Base-by-base conservation (phyloP, 2,113 vertebrate genomes). In the Vimba vimba region DNA sequence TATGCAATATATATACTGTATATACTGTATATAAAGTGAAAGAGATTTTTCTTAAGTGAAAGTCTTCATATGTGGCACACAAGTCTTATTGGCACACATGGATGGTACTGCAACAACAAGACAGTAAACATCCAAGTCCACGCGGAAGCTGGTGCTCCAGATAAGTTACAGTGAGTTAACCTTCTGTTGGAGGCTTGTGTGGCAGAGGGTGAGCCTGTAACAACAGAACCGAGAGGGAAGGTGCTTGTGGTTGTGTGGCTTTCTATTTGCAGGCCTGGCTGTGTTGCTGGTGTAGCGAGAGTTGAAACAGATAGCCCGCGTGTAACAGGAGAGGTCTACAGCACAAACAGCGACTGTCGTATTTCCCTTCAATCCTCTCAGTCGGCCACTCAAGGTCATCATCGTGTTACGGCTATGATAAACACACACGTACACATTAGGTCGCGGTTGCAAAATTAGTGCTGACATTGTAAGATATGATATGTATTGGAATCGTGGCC, bases 351-450 rank as follows among this genome's bases (percentile, higher is more conserved):
- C 43, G 68, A 68, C 87, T 79, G 79, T 73, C 82, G 82, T 88
- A 77, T 85, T 89, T 87, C 69, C 80, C 82, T 77, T 83, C 64
- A 47, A 66, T 66, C 62, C 27, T 88, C 52, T 71, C 71, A 57
- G 71, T 43, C 57, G 8, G 64, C 21, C 50, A 62, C 43, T 90
- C 85, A 92, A 91, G 90, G 90, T 92, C 89, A 79, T 85, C 73
- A 57, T 30, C 33, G 36, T 62, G 13, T 30, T 23, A 73, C 80
- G 43, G 52, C 77, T 33, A 57, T 73, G 27, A 87, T 39, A 66
- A 64, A 76, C 75, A 69, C 47, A 83, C 30, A 83, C 55, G 23
- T 74, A 45, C 23, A 23, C 71, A 45, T 39, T 30, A 33, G 17
- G 8, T 55, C 57, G 75, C 21, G 75, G 47, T 52, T 78, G 39